Evolutionary conservation across 1,140 invertebrate genomes (phyloP), one percentile per base, ranked within the genome.

Genomic region (Sinella curviseta): DNA sequence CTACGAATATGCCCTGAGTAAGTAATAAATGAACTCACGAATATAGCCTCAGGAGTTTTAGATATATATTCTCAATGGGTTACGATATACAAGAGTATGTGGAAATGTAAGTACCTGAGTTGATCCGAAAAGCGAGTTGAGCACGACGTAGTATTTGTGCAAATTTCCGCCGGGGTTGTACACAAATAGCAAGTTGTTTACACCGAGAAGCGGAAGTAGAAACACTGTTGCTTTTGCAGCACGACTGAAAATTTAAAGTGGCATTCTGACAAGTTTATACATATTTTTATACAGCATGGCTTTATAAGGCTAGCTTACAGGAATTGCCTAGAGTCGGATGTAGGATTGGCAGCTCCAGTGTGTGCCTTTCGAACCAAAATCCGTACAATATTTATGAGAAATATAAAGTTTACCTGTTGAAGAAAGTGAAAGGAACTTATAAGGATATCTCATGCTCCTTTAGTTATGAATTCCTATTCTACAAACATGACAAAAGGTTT

Each of bases 121-220:
- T 1, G 89, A 88, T 73, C 89, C 88, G 2, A 90, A 83, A 17
- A 89, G 81, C 0, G 89, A 86, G 83, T 90, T 90, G 12, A 85
- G 85, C 1, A 90, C 85, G 83, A 89, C 86, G 78, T 89, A 90
- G 0, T 85, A 85, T 20, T 84, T 84, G 67, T 87, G 83, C 17
- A 86, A 83, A 1, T 85, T 83, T 35, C 86, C 86, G n/a, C 85
- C 85, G 0, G 89, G 89, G 79, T 89, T 89, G 73, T 87, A 84
- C 24, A 89, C 84, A 81, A 90, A 90, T 1, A 90, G 79, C 0
- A 90, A 84, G 84, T 90, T 89, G 3, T 89, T 89, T 2, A 89
- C 85, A 0, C 89, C 90, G 20, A 90, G 85, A n/a, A 90, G 83
- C 0, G 90, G 90, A 82, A 90, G 88, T 8, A 90, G 83, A 24